Percentiles rank a stretch among this genome's conserved stretches.
Conservation (phyloP, 2,113 vertebrate species). For the Opisthocomus hoazin region DNA sequence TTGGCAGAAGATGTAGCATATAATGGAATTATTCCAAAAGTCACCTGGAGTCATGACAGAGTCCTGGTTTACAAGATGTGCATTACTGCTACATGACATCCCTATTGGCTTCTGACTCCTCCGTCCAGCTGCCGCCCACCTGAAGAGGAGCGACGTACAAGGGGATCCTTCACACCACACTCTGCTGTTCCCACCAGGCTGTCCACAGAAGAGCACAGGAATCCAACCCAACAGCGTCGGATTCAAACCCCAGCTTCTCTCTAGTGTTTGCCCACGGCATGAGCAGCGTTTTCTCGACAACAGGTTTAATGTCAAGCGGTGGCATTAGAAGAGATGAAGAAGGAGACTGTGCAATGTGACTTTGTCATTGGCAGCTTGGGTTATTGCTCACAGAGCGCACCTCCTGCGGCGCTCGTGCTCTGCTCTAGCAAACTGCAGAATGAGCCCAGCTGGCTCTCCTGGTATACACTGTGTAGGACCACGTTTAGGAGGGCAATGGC, state of each 20-base stretch:
- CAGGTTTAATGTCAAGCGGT: background rate
- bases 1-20: background rate
- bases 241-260: background rate
- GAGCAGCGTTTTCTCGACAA: background rate
- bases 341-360: background rate
- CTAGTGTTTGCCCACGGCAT: background rate
- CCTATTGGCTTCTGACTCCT: background rate
- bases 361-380: background rate
- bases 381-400: background rate
- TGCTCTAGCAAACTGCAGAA: background rate
- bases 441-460: background rate
- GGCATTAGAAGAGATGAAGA: background rate
- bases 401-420: background rate
- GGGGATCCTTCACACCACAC: background rate
- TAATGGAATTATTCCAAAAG: background rate
- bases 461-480: background rate
- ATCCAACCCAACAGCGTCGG: background rate
- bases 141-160: background rate
- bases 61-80: background rate
- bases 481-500: background rate
- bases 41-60: background rate
- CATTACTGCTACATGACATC: background rate
- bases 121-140: background rate
- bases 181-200: background rate
- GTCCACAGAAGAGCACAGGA: background rate